Conservation (phyloP, 2,113 vertebrate species). For the Cephalophus harveyi region DNA sequence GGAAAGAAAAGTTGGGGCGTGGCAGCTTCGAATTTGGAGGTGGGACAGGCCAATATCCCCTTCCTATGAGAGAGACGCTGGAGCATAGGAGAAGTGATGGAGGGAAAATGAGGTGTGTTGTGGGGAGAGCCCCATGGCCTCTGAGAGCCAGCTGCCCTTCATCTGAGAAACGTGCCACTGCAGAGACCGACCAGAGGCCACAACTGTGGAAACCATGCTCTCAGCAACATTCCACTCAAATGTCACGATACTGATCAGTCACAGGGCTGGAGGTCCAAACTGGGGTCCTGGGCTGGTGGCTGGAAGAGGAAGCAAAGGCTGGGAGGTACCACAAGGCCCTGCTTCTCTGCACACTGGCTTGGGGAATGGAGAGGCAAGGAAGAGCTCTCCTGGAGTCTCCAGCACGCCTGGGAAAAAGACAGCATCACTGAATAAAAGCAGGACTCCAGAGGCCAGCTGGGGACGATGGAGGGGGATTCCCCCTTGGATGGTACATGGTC, state of each 20-base stretch:
- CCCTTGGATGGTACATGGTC: accelerated
- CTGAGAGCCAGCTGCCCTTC: background rate
- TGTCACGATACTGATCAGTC: background rate
- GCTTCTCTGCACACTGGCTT: background rate
- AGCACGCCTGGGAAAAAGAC: background rate
- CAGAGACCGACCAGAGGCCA: background rate
- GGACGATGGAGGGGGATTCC: background rate
- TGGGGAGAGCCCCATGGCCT: accelerated
- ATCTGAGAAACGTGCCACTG: accelerated
- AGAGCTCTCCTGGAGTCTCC: background rate
- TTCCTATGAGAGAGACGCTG: background rate
- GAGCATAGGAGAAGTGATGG: background rate
- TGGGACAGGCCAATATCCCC: background rate
- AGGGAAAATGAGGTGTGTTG: background rate
- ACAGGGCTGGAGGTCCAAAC: background rate
- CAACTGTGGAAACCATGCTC: accelerated
- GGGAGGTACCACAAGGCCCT: background rate
- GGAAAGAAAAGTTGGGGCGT: background rate
- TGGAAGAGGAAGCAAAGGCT: background rate
- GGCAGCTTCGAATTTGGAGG: too few relatives aligned
- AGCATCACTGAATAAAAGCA: background rate
- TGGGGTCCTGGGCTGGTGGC: background rate
- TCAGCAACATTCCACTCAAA: background rate
- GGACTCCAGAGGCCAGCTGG: background rate
- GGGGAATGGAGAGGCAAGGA: background rate